A percentile compares a stretch with the other conserved stretches of the same genome.
Conservation (phyloP, 23 tunicate genomes). For the Ciona savignyi region DNA sequence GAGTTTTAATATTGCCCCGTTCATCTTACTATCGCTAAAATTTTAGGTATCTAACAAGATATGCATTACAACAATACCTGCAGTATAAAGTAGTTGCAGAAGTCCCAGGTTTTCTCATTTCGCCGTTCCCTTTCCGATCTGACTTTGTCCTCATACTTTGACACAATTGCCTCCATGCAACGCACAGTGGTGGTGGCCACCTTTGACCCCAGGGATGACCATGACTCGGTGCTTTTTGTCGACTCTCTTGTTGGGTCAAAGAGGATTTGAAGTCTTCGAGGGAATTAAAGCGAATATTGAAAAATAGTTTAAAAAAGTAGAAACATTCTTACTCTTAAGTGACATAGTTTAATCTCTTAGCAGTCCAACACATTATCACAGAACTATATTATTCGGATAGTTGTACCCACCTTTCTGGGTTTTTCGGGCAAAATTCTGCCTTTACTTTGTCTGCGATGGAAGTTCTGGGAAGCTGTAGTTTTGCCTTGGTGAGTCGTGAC, state of each 20-base stretch:
- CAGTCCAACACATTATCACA: no score
- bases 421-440: conserved; percentile 76
- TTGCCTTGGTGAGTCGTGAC: conserved; percentile 56
- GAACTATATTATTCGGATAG: no score
- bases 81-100: conserved; percentile 79
- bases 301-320: no score
- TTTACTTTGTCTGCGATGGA: conserved; percentile 75
- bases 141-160: conserved; percentile 73
- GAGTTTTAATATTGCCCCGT: no score
- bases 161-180: conserved; percentile 66
- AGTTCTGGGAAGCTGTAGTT: conserved; percentile 38
- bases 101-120: conserved; percentile 91
- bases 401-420: conserved; percentile 52
- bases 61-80: conserved; percentile 37
- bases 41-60: neutral
- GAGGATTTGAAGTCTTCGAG: conserved; percentile 42
- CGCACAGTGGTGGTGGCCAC: conserved; percentile 62
- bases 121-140: conserved; percentile 81
- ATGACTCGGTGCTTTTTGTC: conserved; percentile 57
- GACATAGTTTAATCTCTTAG: no score
- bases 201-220: conserved; percentile 51
- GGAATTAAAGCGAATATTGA: no score
- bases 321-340: no score
- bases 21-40: no score
- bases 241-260: conserved; percentile 78